Evolutionary conservation across 2,888 invertebrate genomes (phyloP).

Genomic region (Endotricha flammealis): DNA sequence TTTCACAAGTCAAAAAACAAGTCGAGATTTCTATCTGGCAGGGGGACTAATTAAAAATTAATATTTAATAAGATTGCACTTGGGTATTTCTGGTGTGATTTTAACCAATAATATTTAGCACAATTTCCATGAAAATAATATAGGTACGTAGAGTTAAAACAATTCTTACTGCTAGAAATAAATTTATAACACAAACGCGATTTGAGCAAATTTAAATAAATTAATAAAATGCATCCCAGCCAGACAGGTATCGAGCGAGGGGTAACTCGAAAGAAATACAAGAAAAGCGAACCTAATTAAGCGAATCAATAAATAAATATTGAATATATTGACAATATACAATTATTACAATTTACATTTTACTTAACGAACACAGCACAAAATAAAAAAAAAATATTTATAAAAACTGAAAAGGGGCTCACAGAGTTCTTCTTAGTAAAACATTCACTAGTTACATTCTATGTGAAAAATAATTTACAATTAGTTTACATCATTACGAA

Average conservation of each 20-base stretch:
- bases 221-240: conserved; percentile 61
- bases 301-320: conserved; percentile 76
- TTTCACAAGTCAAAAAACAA: conserved; percentile 55
- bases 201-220: conserved; percentile 66
- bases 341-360: conserved; percentile 75
- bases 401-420: conserved; percentile 60
- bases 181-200: conserved; percentile 59
- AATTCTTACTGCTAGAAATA: conserved; percentile 52
- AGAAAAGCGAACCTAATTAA: conserved; percentile 61
- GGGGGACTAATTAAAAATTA: conserved; percentile 37
- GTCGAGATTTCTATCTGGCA: conserved; percentile 58
- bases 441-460: conserved; percentile 67
- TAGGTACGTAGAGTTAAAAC: conserved; percentile 34
- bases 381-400: conserved; percentile 53
- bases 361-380: conserved; percentile 77
- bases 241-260: conserved; percentile 54
- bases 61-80: conserved; percentile 20
- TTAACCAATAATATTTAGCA: conserved; percentile 8
- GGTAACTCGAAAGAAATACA: conserved; percentile 45
- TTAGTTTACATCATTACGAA: conserved; percentile 69
- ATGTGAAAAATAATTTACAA: conserved; percentile 72
- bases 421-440: conserved; percentile 60
- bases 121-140: conserved; percentile 18
- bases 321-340: conserved; percentile 74
- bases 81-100: conserved; percentile 9